Evolutionary conservation across 2,797 vertebrate species (phyloP).

Genomic region (Vireo griseus): DNA sequence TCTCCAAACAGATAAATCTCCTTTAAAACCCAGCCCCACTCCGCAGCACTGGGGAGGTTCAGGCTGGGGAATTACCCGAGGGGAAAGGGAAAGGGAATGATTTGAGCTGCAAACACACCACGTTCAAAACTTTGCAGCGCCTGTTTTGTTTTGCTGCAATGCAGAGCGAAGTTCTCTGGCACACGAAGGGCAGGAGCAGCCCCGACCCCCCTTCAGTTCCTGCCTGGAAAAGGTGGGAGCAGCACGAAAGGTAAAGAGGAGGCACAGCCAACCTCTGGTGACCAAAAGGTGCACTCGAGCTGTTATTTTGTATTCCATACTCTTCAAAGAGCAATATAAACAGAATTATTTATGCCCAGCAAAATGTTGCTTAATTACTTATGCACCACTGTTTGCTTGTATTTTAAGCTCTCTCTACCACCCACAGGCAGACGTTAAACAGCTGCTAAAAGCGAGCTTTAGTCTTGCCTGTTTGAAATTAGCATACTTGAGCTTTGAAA

Average conservation of each 20-base stretch:
- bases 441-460: conserved; percentile 95
- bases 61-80: neutral
- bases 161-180: neutral
- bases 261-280: conserved; percentile 82
- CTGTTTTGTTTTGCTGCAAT: neutral
- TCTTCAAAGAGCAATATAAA: conserved; percentile 94
- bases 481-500: conserved; percentile 96
- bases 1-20: neutral
- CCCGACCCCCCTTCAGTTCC: neutral
- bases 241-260: conserved; percentile 55
- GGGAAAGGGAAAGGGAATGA: rapidly evolving
- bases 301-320: conserved; percentile 78
- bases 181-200: neutral
- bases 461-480: conserved; percentile 95
- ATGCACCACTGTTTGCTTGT: conserved; percentile 90
- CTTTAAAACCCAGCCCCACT: neutral
- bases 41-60: neutral
- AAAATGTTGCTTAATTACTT: conserved; percentile 99
- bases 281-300: conserved; percentile 78
- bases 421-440: conserved; percentile 98
- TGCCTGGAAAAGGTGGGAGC: conserved; percentile 28
- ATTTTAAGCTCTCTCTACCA: conserved; percentile 90
- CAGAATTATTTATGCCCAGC: conserved; percentile 99
- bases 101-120: neutral
- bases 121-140: neutral